Evolutionary conservation across 1,140 invertebrate genomes (phyloP), one percentile per base, ranked within the genome.

Genomic region (Drosophila funebris): DNA sequence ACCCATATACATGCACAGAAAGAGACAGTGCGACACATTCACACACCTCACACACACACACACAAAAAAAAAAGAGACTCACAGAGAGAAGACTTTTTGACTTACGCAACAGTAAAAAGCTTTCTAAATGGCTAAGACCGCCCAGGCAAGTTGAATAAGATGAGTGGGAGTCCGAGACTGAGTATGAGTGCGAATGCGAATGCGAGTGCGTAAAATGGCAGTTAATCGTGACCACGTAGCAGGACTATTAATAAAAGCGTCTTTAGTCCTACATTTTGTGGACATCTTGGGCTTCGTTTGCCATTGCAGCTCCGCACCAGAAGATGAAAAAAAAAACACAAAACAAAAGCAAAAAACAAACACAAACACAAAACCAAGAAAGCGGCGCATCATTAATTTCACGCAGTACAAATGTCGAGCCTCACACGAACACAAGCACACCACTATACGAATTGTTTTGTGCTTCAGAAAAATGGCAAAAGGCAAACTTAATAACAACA

Each of bases 161-260:
- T 44, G 41, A 44, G 41, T 72, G 41, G 69, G 70, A 81, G 67
- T 80, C 8, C 22, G 67, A 71, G 44, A 63, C 22, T 5, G 8
- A 48, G 9, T 36, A 13, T 7, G 27, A 29, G 31, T 37, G 8
- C 14, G 52, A 78, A 68, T 72, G 58, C 63, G 69, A 78, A 75
- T 83, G 41, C 48, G 71, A 74, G 74, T 73, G 83, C 78, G 83
- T 87, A 83, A 87, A 88, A 89, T 87, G 78, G 76, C 83, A 87
- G 84, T 87, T 87, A 87, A 87, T 87, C 83, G 83, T 87, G 78
- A 82, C 83, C 83, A 87, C 83, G 83, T 87, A 87, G 60, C 67
- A 87, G 83, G 83, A 88, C 83, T 87, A 87, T 87, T 87, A 87
- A 87, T 87, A 87, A 87, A 87, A 87, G 64, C 78, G 84, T 88